A percentile compares a stretch with the other conserved stretches of the same genome.
Conservation (phyloP, 2,888 invertebrate genomes). For the Tachina grossa region DNA sequence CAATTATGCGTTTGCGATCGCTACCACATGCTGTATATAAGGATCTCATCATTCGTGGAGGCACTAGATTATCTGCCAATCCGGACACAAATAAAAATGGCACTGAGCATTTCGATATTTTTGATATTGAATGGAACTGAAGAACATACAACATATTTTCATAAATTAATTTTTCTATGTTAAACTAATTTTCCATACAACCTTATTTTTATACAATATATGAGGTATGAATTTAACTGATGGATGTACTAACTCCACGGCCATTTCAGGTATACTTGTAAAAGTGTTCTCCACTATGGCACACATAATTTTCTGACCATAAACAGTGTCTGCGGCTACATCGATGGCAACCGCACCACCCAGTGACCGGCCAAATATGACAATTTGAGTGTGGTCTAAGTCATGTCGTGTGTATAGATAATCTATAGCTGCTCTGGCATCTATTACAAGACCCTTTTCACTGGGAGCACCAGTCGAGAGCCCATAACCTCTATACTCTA, state of each 20-base stretch:
- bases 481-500: conserved; percentile 98
- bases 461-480: conserved; percentile 94
- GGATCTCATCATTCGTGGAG: conserved; percentile 94
- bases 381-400: conserved; percentile 92
- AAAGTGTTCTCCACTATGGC: conserved; percentile 97
- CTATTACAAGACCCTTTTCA: conserved; percentile 93
- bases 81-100: conserved; percentile 96
- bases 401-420: conserved; percentile 92
- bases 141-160: conserved; percentile 22
- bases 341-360: conserved; percentile 97
- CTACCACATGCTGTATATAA: conserved; percentile 90
- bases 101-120: conserved; percentile 88
- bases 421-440: conserved; percentile 94
- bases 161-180: neutral
- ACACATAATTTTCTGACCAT: conserved; percentile 91
- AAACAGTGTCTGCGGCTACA: conserved; percentile 89
- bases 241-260: conserved; percentile 86
- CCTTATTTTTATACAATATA: conserved; percentile 96
- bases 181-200: conserved; percentile 78
- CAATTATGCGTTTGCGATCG: conserved; percentile 89
- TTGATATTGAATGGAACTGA: conserved; percentile 89
- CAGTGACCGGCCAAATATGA: conserved; percentile 92
- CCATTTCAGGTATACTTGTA: conserved; percentile 97
- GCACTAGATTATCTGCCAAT: conserved; percentile 92
- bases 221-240: conserved; percentile 90